A percentile compares a stretch with the other conserved stretches of the same genome.
Evolutionary conservation across 2,113 vertebrate genomes (phyloP).

Genomic region (Martes martes): DNA sequence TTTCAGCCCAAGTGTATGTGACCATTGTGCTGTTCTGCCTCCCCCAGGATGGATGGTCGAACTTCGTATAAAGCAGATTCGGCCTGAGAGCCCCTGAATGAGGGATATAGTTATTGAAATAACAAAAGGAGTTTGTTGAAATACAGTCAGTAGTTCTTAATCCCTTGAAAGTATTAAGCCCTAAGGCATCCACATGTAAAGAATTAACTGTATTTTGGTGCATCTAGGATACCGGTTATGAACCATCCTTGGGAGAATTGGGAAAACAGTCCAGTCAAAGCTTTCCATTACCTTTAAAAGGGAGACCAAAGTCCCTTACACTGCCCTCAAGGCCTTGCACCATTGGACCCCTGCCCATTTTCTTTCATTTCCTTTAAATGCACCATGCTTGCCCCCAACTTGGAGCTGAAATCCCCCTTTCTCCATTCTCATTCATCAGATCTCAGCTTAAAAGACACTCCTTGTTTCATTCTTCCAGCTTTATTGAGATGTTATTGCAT

Average conservation of each 20-base stretch:
- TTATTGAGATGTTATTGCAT: not conserved
- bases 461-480: not conserved
- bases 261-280: not conserved
- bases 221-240: too few relatives aligned
- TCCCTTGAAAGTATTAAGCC: not conserved
- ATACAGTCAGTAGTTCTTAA: not conserved
- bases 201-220: not conserved
- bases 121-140: not conserved
- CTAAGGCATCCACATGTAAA: not conserved
- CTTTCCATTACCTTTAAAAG: not conserved
- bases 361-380: not conserved
- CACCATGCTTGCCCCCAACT: rapidly evolving
- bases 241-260: not conserved
- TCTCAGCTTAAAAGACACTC: not conserved
- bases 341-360: not conserved
- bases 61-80: not conserved
- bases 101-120: not conserved
- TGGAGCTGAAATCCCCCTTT: not conserved
- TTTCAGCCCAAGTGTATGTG: not conserved
- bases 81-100: not conserved
- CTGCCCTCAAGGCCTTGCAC: not conserved
- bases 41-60: not conserved
- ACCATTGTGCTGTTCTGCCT: not conserved
- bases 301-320: not conserved
- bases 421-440: not conserved